Evolutionary conservation across 2,797 vertebrate species (phyloP).

Genomic region (Jordanella pulchra): DNA sequence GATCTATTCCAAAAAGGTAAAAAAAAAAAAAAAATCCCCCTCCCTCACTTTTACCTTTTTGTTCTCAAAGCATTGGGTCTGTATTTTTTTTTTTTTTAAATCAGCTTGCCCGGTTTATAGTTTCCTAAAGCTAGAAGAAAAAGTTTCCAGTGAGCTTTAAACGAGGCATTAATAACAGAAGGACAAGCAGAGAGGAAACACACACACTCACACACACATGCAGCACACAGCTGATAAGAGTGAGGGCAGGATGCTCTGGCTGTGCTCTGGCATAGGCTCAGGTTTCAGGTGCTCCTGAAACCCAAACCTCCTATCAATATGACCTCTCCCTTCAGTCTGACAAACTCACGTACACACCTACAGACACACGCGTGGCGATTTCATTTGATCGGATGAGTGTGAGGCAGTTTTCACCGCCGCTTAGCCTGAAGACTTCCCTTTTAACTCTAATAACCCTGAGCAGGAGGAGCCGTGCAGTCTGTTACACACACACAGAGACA

Average conservation of each 20-base stretch:
- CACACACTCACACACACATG: constrained; percentile 10
- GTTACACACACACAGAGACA: constrained; percentile 23
- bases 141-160: constrained; percentile 14
- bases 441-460: constrained; percentile 63
- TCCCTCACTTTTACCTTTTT: background rate
- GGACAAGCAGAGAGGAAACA: background rate
- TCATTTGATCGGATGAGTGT: constrained; percentile 69
- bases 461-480: constrained; percentile 63
- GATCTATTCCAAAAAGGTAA: background rate
- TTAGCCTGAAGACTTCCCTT: constrained; percentile 76
- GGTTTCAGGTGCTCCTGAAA: constrained; percentile 67
- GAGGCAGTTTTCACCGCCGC: constrained; percentile 64
- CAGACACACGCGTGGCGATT: constrained; percentile 42
- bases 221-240: constrained; percentile 9
- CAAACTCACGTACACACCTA: constrained; percentile 27
- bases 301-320: constrained; percentile 61
- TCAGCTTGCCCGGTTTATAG: background rate
- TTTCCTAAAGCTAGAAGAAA: constrained; percentile 14
- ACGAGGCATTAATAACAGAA: constrained; percentile 18
- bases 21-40: background rate
- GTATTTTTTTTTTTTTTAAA: background rate
- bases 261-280: constrained; percentile 53
- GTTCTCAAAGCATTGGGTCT: background rate
- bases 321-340: constrained; percentile 28
- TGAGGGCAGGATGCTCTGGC: constrained; percentile 49